Conservation (phyloP, 1,140 invertebrate species). For the Doryteuthis pealeii region DNA sequence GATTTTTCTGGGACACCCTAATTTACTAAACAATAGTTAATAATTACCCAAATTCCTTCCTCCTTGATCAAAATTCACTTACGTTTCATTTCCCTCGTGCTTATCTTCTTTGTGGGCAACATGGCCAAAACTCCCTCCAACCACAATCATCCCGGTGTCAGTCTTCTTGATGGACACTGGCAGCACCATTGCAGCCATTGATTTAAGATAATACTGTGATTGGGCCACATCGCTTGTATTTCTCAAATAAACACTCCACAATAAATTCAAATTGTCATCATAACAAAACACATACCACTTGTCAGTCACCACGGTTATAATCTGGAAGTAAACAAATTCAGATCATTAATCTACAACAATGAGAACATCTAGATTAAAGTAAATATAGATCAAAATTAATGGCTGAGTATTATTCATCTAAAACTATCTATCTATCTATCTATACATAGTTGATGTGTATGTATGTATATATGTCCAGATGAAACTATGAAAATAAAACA, state of each 20-base stretch:
- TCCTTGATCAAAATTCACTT: not conserved
- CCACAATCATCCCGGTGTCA: slow-evolving; percentile 44
- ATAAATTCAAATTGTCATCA: slow-evolving; percentile 36
- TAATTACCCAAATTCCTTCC: too few species aligned
- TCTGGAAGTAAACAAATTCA: slow-evolving; percentile 27
- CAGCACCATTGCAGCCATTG: slow-evolving; percentile 40
- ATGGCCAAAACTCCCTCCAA: slow-evolving; percentile 48
- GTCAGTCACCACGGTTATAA: slow-evolving; percentile 46
- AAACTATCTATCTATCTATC: too few species aligned
- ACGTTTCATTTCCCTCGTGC: not conserved
- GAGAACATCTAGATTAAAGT: not conserved
- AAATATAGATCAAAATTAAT: too few species aligned
- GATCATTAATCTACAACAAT: not conserved
- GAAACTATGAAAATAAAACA: too few species aligned
- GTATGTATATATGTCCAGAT: too few species aligned
- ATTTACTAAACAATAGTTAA: too few species aligned
- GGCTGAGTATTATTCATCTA: too few species aligned
- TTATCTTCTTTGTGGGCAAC: slow-evolving; percentile 29
- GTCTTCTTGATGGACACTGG: slow-evolving; percentile 43
- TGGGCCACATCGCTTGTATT: slow-evolving; percentile 25
- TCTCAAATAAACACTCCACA: slow-evolving; percentile 38
- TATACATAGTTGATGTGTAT: too few species aligned
- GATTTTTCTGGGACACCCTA: too few species aligned
- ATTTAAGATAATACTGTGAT: slow-evolving; percentile 37
- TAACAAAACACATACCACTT: slow-evolving; percentile 52